Base-by-base conservation (phyloP, 2,797 vertebrate genomes). In the Halcyon badia region DNA sequence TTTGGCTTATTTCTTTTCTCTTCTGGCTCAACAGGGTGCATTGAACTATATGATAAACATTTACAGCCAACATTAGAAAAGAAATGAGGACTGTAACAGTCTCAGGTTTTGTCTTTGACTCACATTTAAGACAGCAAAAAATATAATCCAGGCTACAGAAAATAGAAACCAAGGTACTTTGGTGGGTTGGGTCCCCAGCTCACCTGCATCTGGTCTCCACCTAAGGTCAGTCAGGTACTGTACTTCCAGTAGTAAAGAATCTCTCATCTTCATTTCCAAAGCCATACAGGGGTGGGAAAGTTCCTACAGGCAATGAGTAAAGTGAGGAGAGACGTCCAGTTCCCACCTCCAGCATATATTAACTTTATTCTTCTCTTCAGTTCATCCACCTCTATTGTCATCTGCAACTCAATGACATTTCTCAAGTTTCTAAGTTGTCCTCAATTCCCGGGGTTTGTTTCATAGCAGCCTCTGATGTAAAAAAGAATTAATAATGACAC, bases 1-100 rank as follows among this genome's bases (percentile, higher is more conserved):
- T 65, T 89, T 75, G 19, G n/a, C 95, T 96, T 87, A 87, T 94
- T 93, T 95, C 24, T 89, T 92, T 91, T 76, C 68, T 60, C 30
- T 87, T 82, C 57, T 68, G 35, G 24, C 83, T 87, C 19, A 5
- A 83, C 83, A 79, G 30, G 57, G 31, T 89, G 42, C 82, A 69
- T 26, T 94, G 57, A 68, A 46, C 61, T 80, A 83, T 24, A 31
- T 56, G 79, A 93, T 86, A 89, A 95, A 97, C 84, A 86, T 94
- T 95, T 94, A 89, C 60, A 87, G n/a, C 17, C 3, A 1, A 89
- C 89, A 90, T 87, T 90, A 94, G 75, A 35, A 71, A 86, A 94
- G 52, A 91, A 94, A 94, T 54, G 22, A 97, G 68, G 54, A 81
- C 19, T 83, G 30, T 79, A 87, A 92, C 16, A 79, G 13, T 66